Percentiles rank a stretch among this genome's conserved stretches.
Evolutionary conservation across 2,888 invertebrate genomes (phyloP).

Genomic region (Philonicus albiceps): DNA sequence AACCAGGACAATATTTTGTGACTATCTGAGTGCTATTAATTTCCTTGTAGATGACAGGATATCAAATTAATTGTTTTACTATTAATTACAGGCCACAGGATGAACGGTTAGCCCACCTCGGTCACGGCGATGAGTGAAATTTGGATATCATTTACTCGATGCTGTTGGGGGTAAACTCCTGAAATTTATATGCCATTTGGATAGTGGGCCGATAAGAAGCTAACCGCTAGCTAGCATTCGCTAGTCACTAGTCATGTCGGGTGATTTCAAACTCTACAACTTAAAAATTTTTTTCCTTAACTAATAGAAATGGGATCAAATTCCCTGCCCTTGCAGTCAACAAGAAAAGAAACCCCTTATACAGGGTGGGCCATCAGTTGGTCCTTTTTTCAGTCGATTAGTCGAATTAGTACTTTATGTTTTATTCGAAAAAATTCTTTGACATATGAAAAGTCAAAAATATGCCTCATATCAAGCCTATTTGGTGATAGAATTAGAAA

Average conservation of each 20-base stretch:
- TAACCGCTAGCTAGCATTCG: neutral
- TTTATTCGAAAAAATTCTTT: no score
- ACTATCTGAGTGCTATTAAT: conserved; percentile 34
- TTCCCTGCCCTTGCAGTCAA: no score
- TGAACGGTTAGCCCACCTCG: neutral
- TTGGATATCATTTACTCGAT: neutral
- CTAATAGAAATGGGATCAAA: no score
- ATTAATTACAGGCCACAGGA: conserved; percentile 19
- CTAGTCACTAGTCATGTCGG: neutral
- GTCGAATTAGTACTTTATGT: no score
- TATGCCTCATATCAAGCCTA: no score
- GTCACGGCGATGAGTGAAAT: neutral
- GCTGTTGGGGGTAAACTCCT: neutral
- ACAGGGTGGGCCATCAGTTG: no score
- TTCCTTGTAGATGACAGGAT: conserved; percentile 33
- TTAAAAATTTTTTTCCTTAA: neutral
- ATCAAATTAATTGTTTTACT: conserved; percentile 36
- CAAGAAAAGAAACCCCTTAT: no score
- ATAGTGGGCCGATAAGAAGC: neutral
- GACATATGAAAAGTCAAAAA: no score
- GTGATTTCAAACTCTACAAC: neutral
- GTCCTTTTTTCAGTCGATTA: no score
- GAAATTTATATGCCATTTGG: neutral
- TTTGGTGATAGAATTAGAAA: no score
- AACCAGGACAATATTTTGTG: conserved; percentile 17